Percentiles rank a stretch among this genome's conserved stretches.
phyloP scores from a whole-genome alignment of 2,888 invertebrate genomes.

The Ophion obscuratus region DNA sequence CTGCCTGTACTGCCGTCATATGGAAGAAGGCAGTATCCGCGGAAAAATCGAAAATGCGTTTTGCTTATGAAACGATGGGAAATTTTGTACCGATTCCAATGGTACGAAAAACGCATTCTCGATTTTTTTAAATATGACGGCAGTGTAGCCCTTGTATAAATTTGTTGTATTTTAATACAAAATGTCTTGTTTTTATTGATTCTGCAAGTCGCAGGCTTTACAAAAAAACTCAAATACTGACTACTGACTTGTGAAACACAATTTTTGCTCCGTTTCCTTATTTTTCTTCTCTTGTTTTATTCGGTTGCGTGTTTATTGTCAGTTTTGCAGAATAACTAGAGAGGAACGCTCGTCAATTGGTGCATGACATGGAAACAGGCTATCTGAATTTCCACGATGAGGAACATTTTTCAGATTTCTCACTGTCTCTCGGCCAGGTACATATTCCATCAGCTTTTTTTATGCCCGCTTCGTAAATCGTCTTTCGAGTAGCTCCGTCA shows the following conservation, averaged over 20 bases:
- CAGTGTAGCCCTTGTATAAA: not conserved
- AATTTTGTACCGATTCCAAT: too few relatives aligned
- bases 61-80: too few relatives aligned
- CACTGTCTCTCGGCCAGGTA: slow-evolving; percentile 79
- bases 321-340: slow-evolving; percentile 33
- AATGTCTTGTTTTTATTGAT: not conserved
- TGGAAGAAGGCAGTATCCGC: too few relatives aligned
- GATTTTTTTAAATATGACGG: too few relatives aligned
- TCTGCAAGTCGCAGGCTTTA: not conserved
- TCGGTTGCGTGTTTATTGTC: not conserved
- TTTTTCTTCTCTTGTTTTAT: not conserved
- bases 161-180: not conserved
- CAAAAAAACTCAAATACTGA: not conserved
- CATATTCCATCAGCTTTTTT: slow-evolving; percentile 34
- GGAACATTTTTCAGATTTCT: slow-evolving; percentile 84
- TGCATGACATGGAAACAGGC: slow-evolving; percentile 84
- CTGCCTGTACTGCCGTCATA: not conserved
- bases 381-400: slow-evolving; percentile 85
- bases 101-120: too few relatives aligned
- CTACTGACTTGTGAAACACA: not conserved
- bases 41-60: too few relatives aligned
- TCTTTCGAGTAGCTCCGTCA: not conserved
- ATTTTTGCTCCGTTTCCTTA: not conserved
- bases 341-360: slow-evolving; percentile 32
- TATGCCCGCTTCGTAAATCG: not conserved